phyloP scores from a whole-genome alignment of 2,113 vertebrate species.

The Plectropomus leopardus region DNA sequence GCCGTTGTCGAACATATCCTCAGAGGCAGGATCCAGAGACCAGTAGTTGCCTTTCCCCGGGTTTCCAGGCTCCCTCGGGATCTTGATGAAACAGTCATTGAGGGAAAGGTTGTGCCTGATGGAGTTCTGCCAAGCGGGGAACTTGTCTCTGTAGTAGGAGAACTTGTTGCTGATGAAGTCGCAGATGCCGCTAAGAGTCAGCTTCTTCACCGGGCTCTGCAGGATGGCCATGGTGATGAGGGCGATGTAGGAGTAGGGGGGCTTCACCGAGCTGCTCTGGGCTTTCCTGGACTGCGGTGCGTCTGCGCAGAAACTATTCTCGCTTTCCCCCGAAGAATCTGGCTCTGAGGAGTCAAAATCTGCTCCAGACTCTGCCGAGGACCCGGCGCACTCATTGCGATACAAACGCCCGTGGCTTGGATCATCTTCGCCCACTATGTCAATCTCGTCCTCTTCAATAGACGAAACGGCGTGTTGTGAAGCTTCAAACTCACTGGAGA shows the following conservation, averaged over 20 bases:
- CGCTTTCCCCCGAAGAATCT: conserved; percentile 80
- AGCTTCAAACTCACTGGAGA: conserved; percentile 78
- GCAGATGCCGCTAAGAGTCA: conserved; percentile 92
- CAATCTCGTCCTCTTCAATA: conserved; percentile 79
- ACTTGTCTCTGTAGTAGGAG: conserved; percentile 91
- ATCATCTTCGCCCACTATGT: conserved; percentile 81
- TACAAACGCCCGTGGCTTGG: conserved; percentile 37
- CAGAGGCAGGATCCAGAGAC: conserved; percentile 92
- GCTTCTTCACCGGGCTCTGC: conserved; percentile 90
- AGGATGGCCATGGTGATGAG: conserved; percentile 96
- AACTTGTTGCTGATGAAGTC: conserved; percentile 95
- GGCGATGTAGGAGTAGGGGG: conserved; percentile 94
- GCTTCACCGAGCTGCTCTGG: conserved; percentile 83
- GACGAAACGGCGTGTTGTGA: conserved; percentile 58
- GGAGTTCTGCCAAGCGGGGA: conserved; percentile 96
- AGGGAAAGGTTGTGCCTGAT: conserved; percentile 97
- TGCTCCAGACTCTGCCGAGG: conserved; percentile 70
- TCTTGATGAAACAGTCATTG: conserved; percentile 98
- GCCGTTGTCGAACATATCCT: conserved; percentile 94
- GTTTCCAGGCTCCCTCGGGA: conserved; percentile 94
- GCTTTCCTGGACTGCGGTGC: conserved; percentile 43
- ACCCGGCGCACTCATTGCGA: conserved; percentile 40
- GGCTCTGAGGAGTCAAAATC: conserved; percentile 81
- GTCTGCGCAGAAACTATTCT: conserved; percentile 76
- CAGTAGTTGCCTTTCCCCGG: conserved; percentile 98